Percentiles rank a stretch among this genome's conserved stretches.
These are phyloP conservation scores for Aplocera efformata DNA, from an alignment of 2,888 invertebrate species.

Conservation along the genomic window DNA sequence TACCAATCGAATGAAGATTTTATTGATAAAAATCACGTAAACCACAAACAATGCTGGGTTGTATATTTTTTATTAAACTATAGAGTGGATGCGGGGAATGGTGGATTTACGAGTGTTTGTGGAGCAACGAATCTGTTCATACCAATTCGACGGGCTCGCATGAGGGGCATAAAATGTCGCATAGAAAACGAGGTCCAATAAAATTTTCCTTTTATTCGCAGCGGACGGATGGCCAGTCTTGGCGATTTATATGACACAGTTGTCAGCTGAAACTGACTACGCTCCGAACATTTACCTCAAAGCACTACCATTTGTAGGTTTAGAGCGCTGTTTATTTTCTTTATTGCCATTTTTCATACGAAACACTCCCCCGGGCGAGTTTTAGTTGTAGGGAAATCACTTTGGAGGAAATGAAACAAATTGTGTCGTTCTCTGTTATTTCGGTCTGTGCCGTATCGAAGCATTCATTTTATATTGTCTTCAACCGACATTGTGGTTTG, in stretches of 20 bases:
- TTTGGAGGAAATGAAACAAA: slow-evolving; percentile 22
- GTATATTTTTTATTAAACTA: slow-evolving; percentile 46
- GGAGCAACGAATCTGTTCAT: slow-evolving; percentile 57
- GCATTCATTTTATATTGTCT: background rate
- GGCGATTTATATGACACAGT: slow-evolving; percentile 38
- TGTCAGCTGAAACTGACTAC: slow-evolving; percentile 36
- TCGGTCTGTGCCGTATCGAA: slow-evolving; percentile 8
- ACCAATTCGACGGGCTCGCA: slow-evolving; percentile 40
- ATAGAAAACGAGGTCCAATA: slow-evolving; percentile 45
- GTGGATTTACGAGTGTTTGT: slow-evolving; percentile 65
- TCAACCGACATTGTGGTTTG: too few species aligned
- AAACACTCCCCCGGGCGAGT: slow-evolving; percentile 22
- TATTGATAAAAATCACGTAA: slow-evolving; percentile 62
- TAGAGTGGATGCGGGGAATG: slow-evolving; percentile 56
- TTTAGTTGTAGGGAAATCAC: slow-evolving; percentile 26
- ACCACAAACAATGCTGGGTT: slow-evolving; percentile 41
- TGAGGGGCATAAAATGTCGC: slow-evolving; percentile 55
- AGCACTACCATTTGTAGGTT: slow-evolving; percentile 28
- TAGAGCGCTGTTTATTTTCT: slow-evolving; percentile 28
- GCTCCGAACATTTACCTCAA: slow-evolving; percentile 35
- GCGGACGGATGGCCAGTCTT: slow-evolving; percentile 35
- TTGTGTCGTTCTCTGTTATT: slow-evolving; percentile 19
- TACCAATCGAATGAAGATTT: slow-evolving; percentile 39
- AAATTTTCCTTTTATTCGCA: slow-evolving; percentile 53
- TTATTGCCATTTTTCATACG: slow-evolving; percentile 27